Evolutionary conservation across 1,140 invertebrate genomes (phyloP).

Genomic region (Bactericera cockerelli): DNA sequence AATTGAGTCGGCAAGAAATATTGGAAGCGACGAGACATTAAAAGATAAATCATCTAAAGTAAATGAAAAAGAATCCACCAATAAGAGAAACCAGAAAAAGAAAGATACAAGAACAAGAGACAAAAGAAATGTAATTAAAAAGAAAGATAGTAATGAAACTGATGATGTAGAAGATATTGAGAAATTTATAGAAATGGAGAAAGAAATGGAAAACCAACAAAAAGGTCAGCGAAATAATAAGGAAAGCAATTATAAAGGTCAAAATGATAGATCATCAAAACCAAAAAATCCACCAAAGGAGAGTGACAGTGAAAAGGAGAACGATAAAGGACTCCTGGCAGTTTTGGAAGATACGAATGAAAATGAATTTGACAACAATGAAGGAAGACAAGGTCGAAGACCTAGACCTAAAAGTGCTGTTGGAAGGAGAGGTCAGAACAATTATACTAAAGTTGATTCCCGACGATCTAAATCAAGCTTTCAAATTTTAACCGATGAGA

Average conservation of each 20-base stretch:
- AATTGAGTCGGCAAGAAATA: slow-evolving; percentile 12
- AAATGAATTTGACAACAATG: slow-evolving; percentile 17
- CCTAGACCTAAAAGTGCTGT: slow-evolving; percentile 6
- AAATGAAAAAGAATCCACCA: slow-evolving; percentile 9
- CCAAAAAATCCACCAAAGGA: neutral
- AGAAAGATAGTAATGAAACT: slow-evolving; percentile 15
- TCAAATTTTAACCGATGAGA: slow-evolving; percentile 11
- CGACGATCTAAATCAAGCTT: slow-evolving; percentile 7
- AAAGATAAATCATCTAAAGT: neutral
- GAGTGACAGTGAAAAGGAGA: slow-evolving; percentile 25
- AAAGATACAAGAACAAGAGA: slow-evolving; percentile 11
- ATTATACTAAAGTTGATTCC: neutral
- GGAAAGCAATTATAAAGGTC: neutral
- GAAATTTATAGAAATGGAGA: slow-evolving; percentile 12
- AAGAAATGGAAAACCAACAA: neutral
- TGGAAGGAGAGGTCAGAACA: slow-evolving; percentile 3
- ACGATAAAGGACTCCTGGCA: slow-evolving; percentile 19
- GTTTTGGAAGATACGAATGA: slow-evolving; percentile 27
- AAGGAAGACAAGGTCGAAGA: slow-evolving; percentile 6
- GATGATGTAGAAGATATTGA: slow-evolving; percentile 16
- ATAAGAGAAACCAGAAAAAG: slow-evolving; percentile 11
- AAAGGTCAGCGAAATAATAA: neutral
- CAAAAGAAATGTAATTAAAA: slow-evolving; percentile 8
- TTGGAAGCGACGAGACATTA: slow-evolving; percentile 7
- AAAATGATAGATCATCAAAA: neutral